Evolutionary conservation across 2,888 invertebrate species (phyloP), one percentile per base, ranked within the genome.

Genomic region (Platypus cylindrus): DNA sequence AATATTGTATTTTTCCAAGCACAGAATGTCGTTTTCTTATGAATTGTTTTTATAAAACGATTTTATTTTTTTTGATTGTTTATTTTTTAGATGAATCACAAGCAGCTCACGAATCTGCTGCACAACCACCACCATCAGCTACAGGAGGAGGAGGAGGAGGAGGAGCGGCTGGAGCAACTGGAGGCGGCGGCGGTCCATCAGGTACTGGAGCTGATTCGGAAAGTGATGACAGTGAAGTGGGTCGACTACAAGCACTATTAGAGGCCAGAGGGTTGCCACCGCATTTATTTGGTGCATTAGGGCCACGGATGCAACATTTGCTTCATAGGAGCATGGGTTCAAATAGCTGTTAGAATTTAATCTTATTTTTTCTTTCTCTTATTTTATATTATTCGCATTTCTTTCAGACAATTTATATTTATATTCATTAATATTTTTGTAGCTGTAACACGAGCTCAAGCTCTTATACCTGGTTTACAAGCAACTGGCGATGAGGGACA

Each of bases 241-340:
- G 94, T 23, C 76, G 94, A 30, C 70, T 95, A 38, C 94, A 95
- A 62, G 94, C 94, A 15, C 65, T 95, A 50, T 69, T 95, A 33
- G 95, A 95, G 65, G 89, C 94, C 9, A 72, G 94, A 46, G 95
- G 95, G 16, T 63, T 95, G 47, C 94, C 95, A n/a, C 93, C 94
- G 9, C 94, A 95, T 59, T 70, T 97, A 41, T 89, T 97, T 52
- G 93, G 94, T 20, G 91, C 94, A 2, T 70, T 97, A 34, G 95
- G 90, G 1, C 91, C 95, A 30, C 73, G 95, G 33, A 90, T 97
- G 91, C 94, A 95, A 58, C 93, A 94, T 57, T 68, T 95, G 37
- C 66, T 95, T 43, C 93, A 95, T 58, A 73, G 94, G 48, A 91
- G 89, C 45, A 93, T 94, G 73, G 90, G 90, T 30, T 84, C 85